Conservation (phyloP, 1,140 invertebrate species). For the Philopotamus ludificatus region DNA sequence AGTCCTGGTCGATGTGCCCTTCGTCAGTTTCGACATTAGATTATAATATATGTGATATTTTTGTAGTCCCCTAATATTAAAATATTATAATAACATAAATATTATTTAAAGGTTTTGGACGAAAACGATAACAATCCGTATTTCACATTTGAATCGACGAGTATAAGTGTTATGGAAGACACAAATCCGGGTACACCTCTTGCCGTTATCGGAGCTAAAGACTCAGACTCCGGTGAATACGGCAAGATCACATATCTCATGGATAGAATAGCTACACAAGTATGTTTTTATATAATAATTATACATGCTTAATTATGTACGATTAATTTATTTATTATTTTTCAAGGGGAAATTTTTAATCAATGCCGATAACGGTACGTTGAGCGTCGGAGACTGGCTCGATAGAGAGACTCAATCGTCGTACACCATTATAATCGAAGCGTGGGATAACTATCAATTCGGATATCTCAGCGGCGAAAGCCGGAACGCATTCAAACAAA, state of each 20-base stretch:
- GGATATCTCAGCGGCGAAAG: conserved; percentile 87
- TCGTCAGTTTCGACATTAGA: too few species aligned
- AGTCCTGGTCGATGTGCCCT: too few species aligned
- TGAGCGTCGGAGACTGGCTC: conserved; percentile 76
- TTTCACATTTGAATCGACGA: conserved; percentile 70
- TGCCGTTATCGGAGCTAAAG: conserved; percentile 71
- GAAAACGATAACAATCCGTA: conserved; percentile 93
- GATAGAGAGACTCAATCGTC: conserved; percentile 76
- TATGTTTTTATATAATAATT: conserved; percentile 42
- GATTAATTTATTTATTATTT: too few species aligned
- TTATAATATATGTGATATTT: too few species aligned
- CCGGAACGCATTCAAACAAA: conserved; percentile 88
- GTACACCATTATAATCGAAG: conserved; percentile 85
- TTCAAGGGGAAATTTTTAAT: conserved; percentile 77
- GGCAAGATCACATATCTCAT: conserved; percentile 88
- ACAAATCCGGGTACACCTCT: conserved; percentile 73
- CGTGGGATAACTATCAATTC: conserved; percentile 94
- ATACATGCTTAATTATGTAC: too few species aligned
- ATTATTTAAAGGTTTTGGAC: conserved; percentile 66
- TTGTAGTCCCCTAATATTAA: background rate
- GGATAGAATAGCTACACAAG: conserved; percentile 80
- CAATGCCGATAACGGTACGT: conserved; percentile 78
- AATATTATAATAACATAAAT: background rate
- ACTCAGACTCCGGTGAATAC: conserved; percentile 85
- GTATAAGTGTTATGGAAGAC: conserved; percentile 76